These are phyloP conservation scores for Volucella inflata DNA, from an alignment of 2,888 invertebrate genomes.

Conservation along the genomic window DNA sequence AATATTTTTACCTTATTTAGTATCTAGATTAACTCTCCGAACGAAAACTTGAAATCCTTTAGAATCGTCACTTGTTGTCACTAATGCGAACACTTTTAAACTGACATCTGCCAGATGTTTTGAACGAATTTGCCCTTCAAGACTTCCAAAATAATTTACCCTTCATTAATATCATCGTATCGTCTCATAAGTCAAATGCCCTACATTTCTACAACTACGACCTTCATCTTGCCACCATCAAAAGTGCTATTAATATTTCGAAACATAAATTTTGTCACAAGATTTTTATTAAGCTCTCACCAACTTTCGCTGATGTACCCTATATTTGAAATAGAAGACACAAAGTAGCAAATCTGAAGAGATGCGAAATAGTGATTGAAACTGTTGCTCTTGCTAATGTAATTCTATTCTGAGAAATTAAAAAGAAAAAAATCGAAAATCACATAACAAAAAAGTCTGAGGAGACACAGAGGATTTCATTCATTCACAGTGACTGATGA, in stretches of 20 bases:
- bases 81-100: conserved; percentile 41
- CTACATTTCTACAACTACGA: conserved; percentile 25
- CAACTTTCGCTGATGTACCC: conserved; percentile 49
- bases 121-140: conserved; percentile 23
- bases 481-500: conserved; percentile 54
- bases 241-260: conserved; percentile 15
- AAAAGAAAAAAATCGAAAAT: conserved; percentile 4
- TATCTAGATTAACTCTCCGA: not conserved
- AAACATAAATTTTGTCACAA: conserved; percentile 6
- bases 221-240: too few relatives aligned
- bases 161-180: conserved; percentile 19
- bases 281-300: not conserved
- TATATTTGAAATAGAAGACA: conserved; percentile 42
- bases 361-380: conserved; percentile 40
- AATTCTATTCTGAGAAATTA: not conserved
- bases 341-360: conserved; percentile 16
- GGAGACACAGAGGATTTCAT: conserved; percentile 65
- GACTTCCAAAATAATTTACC: conserved; percentile 10
- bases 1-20: too few relatives aligned
- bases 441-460: conserved; percentile 20
- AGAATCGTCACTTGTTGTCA: conserved; percentile 43
- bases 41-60: not conserved
- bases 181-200: conserved; percentile 44
- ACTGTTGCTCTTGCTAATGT: conserved; percentile 18
- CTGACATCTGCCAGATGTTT: conserved; percentile 31